Conservation (phyloP, 2,888 invertebrate genomes). For the Noctua janthe region DNA sequence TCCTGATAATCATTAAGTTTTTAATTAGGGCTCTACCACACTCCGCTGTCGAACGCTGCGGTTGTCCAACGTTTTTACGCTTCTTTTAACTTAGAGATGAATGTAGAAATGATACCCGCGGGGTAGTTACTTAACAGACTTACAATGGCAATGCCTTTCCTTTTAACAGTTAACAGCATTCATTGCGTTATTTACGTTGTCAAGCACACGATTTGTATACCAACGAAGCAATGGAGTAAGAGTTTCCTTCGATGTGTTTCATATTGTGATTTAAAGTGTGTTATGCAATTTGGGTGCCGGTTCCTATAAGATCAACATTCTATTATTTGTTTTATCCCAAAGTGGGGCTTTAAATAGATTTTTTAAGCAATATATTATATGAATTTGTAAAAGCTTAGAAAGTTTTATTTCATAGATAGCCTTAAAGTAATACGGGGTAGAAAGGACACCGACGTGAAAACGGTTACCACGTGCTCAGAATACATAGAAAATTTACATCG, state of each 20-base stretch:
- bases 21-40: conserved; percentile 72
- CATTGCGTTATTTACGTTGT: background rate
- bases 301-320: conserved; percentile 4
- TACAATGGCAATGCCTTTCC: background rate
- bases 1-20: conserved; percentile 80
- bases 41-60: conserved; percentile 71
- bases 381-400: background rate
- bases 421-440: background rate
- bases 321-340: conserved; percentile 23
- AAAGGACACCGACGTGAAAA: too few relatives aligned
- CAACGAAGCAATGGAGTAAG: background rate
- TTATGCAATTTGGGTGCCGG: background rate
- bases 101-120: conserved; percentile 11
- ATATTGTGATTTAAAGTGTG: background rate
- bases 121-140: background rate
- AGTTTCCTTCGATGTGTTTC: background rate
- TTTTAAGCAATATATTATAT: conserved; percentile 33
- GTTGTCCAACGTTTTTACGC: conserved; percentile 55
- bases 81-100: conserved; percentile 32
- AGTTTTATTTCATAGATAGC: conserved; percentile 5
- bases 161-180: background rate
- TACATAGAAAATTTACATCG: too few relatives aligned
- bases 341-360: conserved; percentile 43
- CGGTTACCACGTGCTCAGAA: too few relatives aligned
- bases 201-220: background rate